A percentile compares a stretch with the other conserved stretches of the same genome.
Conservation (phyloP, 2,888 invertebrate species). For the Zhuqinia jingwanae region DNA sequence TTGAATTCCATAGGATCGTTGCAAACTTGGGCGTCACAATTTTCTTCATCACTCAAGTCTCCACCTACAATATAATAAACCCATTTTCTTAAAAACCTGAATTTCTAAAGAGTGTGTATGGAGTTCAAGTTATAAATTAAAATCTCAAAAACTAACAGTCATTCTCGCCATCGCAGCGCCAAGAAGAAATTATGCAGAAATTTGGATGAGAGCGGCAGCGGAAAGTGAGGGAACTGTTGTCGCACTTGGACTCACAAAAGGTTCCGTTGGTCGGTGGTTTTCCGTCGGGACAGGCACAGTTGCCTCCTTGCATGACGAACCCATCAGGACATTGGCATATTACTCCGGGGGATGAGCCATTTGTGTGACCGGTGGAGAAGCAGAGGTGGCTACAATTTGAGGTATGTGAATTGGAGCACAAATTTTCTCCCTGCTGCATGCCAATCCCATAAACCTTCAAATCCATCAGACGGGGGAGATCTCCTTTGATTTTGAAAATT, state of each 20-base stretch:
- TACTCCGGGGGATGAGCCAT: constrained; percentile 82
- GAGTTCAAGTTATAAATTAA: background rate
- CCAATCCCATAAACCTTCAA: constrained; percentile 83
- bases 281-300: constrained; percentile 90
- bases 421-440: constrained; percentile 56
- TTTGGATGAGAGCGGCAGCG: constrained; percentile 27
- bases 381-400: constrained; percentile 88
- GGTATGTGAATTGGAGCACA: constrained; percentile 80
- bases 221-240: constrained; percentile 36
- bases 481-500: constrained; percentile 84
- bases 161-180: constrained; percentile 56
- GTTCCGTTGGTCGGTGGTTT: constrained; percentile 84
- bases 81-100: too few relatives aligned
- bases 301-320: constrained; percentile 82
- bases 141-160: too few relatives aligned
- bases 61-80: too few relatives aligned
- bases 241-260: constrained; percentile 82
- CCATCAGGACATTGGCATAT: constrained; percentile 91
- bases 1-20: constrained; percentile 67
- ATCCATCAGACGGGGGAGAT: constrained; percentile 89
- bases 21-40: constrained; percentile 61
- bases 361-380: constrained; percentile 82
- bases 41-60: constrained; percentile 70
- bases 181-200: constrained; percentile 54
- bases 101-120: background rate